Percentiles rank a stretch among this genome's conserved stretches.
These are phyloP conservation scores for Herminia tarsipennalis DNA, from an alignment of 2,888 invertebrate species.

Conservation along the genomic window DNA sequence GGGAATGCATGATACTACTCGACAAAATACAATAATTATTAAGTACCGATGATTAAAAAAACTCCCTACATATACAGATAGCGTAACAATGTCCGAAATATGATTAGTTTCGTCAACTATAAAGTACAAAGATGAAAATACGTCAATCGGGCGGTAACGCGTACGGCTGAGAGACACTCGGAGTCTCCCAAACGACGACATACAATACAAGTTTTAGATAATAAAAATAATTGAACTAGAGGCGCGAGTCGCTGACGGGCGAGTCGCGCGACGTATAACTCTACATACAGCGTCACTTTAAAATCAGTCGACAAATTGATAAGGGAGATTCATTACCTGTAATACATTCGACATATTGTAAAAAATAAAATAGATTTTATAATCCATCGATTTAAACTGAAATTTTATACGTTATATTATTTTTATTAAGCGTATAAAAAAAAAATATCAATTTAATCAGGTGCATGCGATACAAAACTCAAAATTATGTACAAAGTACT, in stretches of 20 bases:
- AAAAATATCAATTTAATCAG: too few species aligned
- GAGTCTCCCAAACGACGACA: conserved; percentile 53
- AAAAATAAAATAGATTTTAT: too few species aligned
- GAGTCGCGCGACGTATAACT: conserved; percentile 36
- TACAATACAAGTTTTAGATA: conserved; percentile 73
- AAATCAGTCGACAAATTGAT: too few species aligned
- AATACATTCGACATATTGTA: too few species aligned
- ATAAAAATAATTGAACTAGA: conserved; percentile 76
- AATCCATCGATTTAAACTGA: too few species aligned
- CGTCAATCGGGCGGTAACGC: conserved; percentile 51
- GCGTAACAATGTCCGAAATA: conserved; percentile 64
- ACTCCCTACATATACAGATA: conserved; percentile 75
- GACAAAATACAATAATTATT: conserved; percentile 79
- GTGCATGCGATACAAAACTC: too few species aligned
- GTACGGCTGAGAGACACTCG: too few species aligned
- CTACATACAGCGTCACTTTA: too few species aligned
- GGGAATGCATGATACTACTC: conserved; percentile 83
- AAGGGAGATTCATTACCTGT: too few species aligned
- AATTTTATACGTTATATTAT: too few species aligned
- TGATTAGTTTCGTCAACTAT: conserved; percentile 60
- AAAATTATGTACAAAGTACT: too few species aligned
- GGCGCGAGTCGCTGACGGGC: conserved; percentile 24
- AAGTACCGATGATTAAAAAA: conserved; percentile 81
- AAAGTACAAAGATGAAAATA: conserved; percentile 68
- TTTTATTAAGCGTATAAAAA: too few species aligned